Evolutionary conservation across 2,888 invertebrate species (phyloP), one percentile per base, ranked within the genome.

Genomic region (Protodeltote pygarga): DNA sequence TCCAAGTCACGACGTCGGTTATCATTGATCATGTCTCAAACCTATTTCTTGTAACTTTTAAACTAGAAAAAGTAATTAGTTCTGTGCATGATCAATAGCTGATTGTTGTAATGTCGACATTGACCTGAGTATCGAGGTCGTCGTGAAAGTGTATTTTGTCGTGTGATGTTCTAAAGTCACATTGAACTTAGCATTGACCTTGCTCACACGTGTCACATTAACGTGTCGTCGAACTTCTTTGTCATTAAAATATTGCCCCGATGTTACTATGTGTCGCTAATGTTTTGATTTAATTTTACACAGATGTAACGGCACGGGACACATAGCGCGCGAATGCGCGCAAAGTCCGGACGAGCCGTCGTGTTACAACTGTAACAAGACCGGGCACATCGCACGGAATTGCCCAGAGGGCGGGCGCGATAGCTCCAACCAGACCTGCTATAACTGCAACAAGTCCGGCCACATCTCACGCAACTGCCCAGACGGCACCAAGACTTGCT

Each of bases 321-420:
- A 98, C 92, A 97, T 97, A 93, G 97, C 97, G 75, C 97, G 97
- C 85, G 97, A 98, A 92, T 98, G 98, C 92, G 95, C 96, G 79
- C 97, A 97, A 92, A 94, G 93, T 76, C 94, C 95, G 61, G 95
- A 95, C 81, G 94, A 94, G 89, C 95, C 97, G 87, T 96, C 97
- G 77, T 98, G 98, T 94, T 98, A 98, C 94, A 98, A 97, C 92
- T 98, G 98, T 94, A 97, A 96, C 93, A 97, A 97, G 93, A 95
- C 96, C 65, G 98, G 98, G 72, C 98, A 98, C 93, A 96, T 98
- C 85, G 97, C 96, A 53, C 95, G 96, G 80, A 95, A 95, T 91
- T 96, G 96, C 92, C 96, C 96, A 45, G 96, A 96, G 87, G 94
- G 94, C 73, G 94, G 93, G 64, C 93, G 93, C 79, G 94, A 93